phyloP scores from a whole-genome alignment of 2,113 vertebrate genomes.

The Ictalurus furcatus region DNA sequence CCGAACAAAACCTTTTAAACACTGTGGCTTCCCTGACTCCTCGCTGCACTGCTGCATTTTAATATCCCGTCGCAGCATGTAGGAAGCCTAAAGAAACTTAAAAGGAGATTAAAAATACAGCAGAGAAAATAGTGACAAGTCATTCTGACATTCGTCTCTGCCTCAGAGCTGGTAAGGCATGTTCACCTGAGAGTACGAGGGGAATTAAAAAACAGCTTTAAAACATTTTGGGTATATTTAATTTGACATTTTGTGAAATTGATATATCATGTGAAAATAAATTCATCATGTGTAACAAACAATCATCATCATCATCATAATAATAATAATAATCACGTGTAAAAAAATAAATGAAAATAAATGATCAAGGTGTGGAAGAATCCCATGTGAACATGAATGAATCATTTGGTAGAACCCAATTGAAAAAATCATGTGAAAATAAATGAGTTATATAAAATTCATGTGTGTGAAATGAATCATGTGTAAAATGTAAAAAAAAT shows the following conservation, averaged over 20 bases:
- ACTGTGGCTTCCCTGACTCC: background rate
- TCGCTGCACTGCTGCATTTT: background rate
- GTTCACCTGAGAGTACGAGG: background rate
- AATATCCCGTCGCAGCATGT: background rate
- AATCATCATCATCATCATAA: too few relatives aligned
- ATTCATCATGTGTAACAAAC: background rate
- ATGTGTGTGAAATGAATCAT: background rate
- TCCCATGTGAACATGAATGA: too few relatives aligned
- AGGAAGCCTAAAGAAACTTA: background rate
- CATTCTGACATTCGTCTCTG: background rate
- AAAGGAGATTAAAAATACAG: conserved; percentile 1
- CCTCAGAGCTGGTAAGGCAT: background rate
- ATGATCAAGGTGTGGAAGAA: too few relatives aligned
- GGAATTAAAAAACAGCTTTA: background rate
- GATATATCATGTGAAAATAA: background rate
- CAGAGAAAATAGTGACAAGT: background rate
- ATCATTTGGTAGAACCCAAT: background rate
- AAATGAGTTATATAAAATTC: background rate
- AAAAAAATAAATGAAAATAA: background rate
- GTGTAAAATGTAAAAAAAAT: background rate
- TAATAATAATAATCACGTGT: background rate
- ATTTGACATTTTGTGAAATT: background rate
- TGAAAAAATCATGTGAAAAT: background rate
- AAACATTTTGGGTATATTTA: background rate
- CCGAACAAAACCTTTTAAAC: background rate